Evolutionary conservation across 53 echinoderm and acorn worm species (phyloP).

Genomic region (Crossaster papposus): DNA sequence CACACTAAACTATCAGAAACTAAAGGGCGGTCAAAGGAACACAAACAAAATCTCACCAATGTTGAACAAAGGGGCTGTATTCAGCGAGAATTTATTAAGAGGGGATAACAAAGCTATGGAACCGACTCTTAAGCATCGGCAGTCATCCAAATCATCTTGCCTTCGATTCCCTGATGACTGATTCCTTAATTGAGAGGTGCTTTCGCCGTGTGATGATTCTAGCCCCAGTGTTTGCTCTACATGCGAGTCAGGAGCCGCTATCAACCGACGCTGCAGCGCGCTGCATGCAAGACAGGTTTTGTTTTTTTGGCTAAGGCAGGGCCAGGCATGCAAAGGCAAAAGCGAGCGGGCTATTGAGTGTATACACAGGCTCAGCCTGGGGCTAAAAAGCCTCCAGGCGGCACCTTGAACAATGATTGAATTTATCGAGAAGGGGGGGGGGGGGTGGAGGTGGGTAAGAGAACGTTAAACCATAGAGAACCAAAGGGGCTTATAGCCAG

Average conservation of each 20-base stretch:
- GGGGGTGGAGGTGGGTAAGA: not conserved
- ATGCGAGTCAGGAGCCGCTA: conserved; percentile 28
- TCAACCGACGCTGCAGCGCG: not conserved
- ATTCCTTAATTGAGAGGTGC: conserved; percentile 51
- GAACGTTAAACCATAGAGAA: conserved; percentile 27
- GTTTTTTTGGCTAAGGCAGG: not conserved
- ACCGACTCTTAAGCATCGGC: not conserved
- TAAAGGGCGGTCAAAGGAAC: not conserved
- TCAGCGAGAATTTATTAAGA: not conserved
- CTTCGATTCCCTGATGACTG: conserved; percentile 35
- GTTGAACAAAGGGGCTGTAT: not conserved
- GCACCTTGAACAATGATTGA: conserved; percentile 53
- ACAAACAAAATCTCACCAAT: conserved; percentile 10
- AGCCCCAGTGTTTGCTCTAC: conserved; percentile 54
- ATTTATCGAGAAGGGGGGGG: conserved; percentile 19
- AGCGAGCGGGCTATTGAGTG: not conserved
- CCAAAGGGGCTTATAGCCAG: not conserved
- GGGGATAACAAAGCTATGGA: not conserved
- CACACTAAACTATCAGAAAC: conserved; percentile 13
- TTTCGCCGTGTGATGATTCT: conserved; percentile 20
- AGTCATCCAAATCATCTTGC: conserved; percentile 22
- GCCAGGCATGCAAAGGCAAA: not conserved
- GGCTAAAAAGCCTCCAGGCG: conserved; percentile 18
- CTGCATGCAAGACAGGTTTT: not conserved
- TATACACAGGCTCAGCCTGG: conserved; percentile 12